Conservation (phyloP, 2,113 vertebrate genomes). For the Nothoprocta pentlandii region DNA sequence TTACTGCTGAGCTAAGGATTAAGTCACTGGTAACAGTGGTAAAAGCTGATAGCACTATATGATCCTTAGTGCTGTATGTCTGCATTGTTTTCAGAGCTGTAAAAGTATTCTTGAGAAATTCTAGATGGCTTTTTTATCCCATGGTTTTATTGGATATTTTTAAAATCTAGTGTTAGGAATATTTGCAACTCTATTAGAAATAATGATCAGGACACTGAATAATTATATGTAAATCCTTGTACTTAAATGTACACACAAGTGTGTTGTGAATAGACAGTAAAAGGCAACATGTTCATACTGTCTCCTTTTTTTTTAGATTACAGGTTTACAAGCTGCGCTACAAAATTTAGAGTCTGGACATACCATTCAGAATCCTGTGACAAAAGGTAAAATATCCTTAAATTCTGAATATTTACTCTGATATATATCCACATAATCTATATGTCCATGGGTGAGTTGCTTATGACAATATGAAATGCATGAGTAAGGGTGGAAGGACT, state of each 20-base stretch:
- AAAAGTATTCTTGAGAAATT: neutral
- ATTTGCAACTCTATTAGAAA: neutral
- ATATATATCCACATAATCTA: neutral
- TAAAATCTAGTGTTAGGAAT: neutral
- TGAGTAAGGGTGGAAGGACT: neutral
- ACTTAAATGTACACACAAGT: neutral
- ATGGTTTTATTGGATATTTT: neutral
- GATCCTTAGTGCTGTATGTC: neutral
- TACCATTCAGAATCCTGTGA: neutral
- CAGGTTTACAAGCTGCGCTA: constrained; percentile 63
- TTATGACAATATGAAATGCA: neutral
- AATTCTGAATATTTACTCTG: neutral
- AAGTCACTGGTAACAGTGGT: neutral
- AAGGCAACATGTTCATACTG: neutral
- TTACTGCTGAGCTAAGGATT: neutral
- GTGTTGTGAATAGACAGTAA: neutral
- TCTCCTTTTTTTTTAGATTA: constrained; percentile 48
- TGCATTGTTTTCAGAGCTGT: neutral
- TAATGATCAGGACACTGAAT: neutral
- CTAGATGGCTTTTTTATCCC: neutral
- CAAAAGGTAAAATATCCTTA: constrained; percentile 73
- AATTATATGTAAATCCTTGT: neutral
- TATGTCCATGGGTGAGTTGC: neutral
- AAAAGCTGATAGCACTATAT: neutral
- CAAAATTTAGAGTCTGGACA: constrained; percentile 20